Evolutionary conservation across 2,113 vertebrate genomes (phyloP), one percentile per base, ranked within the genome.

Genomic region (Maylandia zebra): DNA sequence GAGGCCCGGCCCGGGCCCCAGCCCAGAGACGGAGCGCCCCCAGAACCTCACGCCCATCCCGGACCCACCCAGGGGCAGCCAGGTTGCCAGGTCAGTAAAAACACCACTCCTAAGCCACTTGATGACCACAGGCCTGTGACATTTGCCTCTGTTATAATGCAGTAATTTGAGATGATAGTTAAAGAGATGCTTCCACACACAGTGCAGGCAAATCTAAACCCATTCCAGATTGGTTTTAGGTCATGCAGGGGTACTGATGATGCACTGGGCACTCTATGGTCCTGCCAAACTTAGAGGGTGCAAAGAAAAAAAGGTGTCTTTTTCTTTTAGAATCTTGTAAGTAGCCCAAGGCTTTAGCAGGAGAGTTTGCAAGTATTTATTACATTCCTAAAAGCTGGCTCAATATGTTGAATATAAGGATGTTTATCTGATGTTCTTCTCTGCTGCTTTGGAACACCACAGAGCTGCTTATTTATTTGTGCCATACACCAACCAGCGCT

Each of bases 391-490:
- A 74, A 45, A 74, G 24, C 22, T 45, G 69, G 38, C 13, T 45
- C 6, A 13, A 74, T 45, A 45, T 45, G 22, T 74, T 74, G 22
- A 74, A 16, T 24, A 16, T 27, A 45, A 45, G 8, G 22, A 41
- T 27, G 41, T 45, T 45, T 27, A 74, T 45, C 69, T 74, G 22
- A 74, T 45, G 19, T 41, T 69, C 69, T 74, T 74, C 41, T 45
- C 69, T 45, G 22, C 38, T 45, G 13, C 38, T 45, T 17, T 74
- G 69, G 69, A 74, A 17, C 13, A 24, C 41, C 38, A 74, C 22
- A 24, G 69, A 9, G 38, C 22, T 74, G 41, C 69, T 45, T 27
- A 45, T 74, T 74, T 45, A 45, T 74, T 27, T 74, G 41, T 45
- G 41, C 69, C 38, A 1, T 27, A 74, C 66, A 74, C 66, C 13